These are phyloP conservation scores for Drosophila conformis DNA, from an alignment of 2,888 invertebrate genomes.

Conservation along the genomic window DNA sequence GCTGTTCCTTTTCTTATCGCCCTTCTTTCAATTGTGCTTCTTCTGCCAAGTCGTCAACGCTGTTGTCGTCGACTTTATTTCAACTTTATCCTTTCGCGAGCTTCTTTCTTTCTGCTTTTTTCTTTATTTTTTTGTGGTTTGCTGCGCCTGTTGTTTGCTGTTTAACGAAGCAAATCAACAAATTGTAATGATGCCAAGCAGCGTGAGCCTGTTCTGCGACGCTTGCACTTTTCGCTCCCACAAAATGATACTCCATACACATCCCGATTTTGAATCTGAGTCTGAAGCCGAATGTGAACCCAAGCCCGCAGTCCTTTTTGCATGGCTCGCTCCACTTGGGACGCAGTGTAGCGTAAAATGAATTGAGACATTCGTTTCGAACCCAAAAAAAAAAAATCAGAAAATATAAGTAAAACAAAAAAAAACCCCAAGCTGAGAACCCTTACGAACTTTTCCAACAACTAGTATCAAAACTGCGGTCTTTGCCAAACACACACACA, in stretches of 20 bases:
- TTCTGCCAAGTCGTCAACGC: slow-evolving; percentile 49
- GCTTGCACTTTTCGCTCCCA: slow-evolving; percentile 70
- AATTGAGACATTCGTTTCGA: slow-evolving; percentile 77
- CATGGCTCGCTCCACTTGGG: slow-evolving; percentile 76
- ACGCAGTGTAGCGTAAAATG: slow-evolving; percentile 78
- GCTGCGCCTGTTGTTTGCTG: slow-evolving; percentile 67
- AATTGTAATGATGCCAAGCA: slow-evolving; percentile 77
- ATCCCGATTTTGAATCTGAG: slow-evolving; percentile 7
- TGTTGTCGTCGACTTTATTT: slow-evolving; percentile 48
- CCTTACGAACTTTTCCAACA: slow-evolving; percentile 52
- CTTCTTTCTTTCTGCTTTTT: slow-evolving; percentile 29
- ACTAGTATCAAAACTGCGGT: slow-evolving; percentile 23
- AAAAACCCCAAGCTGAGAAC: slow-evolving; percentile 49
- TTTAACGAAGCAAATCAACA: slow-evolving; percentile 82
- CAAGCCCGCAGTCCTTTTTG: slow-evolving; percentile 66
- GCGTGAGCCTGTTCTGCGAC: slow-evolving; percentile 63
- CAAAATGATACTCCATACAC: slow-evolving; percentile 1
- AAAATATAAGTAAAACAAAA: slow-evolving; percentile 17
- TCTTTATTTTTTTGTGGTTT: slow-evolving; percentile 6
- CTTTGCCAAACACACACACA: slow-evolving; percentile 19
- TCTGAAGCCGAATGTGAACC: slow-evolving; percentile 40
- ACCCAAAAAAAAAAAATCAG: slow-evolving; percentile 24
- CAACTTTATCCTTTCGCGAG: slow-evolving; percentile 67
- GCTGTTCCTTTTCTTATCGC: slow-evolving; percentile 4
- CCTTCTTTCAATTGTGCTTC: slow-evolving; percentile 4